Conservation (phyloP, 2,888 invertebrate species). For the Patella depressa region DNA sequence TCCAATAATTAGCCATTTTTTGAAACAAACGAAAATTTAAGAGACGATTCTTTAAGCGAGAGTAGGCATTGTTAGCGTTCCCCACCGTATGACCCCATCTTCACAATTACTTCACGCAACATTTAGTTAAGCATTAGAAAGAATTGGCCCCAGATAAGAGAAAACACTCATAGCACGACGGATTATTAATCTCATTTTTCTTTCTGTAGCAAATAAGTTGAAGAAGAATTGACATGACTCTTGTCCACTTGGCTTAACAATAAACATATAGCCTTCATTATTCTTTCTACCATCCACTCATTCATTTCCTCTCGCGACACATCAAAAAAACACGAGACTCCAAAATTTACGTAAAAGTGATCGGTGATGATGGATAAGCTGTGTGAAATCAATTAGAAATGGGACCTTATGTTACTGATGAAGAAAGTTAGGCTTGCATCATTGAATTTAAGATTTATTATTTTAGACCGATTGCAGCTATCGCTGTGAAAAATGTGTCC, state of each 20-base stretch:
- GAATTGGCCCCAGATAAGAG: constrained; percentile 9
- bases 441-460: constrained; percentile 8
- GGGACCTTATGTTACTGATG: constrained; percentile 5
- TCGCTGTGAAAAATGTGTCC: constrained; percentile 34
- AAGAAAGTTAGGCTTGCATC: constrained; percentile 6
- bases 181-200: constrained; percentile 11
- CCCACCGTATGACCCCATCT: not conserved
- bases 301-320: constrained; percentile 26
- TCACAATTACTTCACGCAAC: constrained; percentile 3
- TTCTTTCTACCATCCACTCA: constrained; percentile 15
- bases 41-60: too few species aligned
- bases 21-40: too few species aligned
- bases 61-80: not conserved
- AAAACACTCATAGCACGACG: constrained; percentile 6
- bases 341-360: constrained; percentile 14
- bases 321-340: constrained; percentile 11
- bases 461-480: constrained; percentile 24
- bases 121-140: not conserved
- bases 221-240: constrained; percentile 13
- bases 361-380: constrained; percentile 10
- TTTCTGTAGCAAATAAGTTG: not conserved
- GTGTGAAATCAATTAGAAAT: constrained; percentile 10
- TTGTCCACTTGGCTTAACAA: constrained; percentile 30
- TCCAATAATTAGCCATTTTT: too few species aligned
- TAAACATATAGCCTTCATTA: constrained; percentile 21